Evolutionary conservation across 2,888 invertebrate species (phyloP), one percentile per base, ranked within the genome.

Genomic region (Lithophane semibrunnea): DNA sequence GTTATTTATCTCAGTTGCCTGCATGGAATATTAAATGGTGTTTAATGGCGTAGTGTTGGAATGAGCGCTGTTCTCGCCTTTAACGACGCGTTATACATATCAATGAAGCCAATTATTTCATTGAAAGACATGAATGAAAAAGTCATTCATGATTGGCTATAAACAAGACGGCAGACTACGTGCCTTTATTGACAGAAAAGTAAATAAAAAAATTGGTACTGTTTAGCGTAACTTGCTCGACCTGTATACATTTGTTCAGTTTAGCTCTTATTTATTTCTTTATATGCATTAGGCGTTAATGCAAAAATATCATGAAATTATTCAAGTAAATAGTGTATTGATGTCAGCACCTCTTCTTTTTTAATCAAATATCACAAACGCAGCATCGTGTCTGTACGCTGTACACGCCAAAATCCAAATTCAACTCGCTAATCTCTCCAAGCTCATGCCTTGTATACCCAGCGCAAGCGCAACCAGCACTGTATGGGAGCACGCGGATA

Each of bases 401-500:
- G 9, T 29, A 18, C 21, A n/a, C 12, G 8, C 16, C 29, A 37
- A 44, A 49, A 21, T 58, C 1, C 9, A 1, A 54, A 66, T 1
- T 3, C 12, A 54, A 60, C 47, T 71, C 49, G 77, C 86, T 89
- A 88, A 81, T 71, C 75, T 80, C 79, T 68, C 79, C n/a, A 44
- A 69, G 66, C 63, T 79, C 58, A 72, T 67, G 58, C 16, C 73
- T 76, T 75, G 42, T 12, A 63, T 37, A 54, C 56, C 44, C 60
- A 24, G 13, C 86, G 78, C 85, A 85, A 80, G 78, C 84, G 86
- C 88, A 91, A 79, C 75, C 86, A 79, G 88, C 89, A 88, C 90
- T 86, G 88, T 91, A 92, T 92, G 89, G 91, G 90, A 88, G 88
- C 89, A 86, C 74, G 87, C 87, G 88, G 88, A 91, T 92, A 93